Percentiles rank a stretch among this genome's conserved stretches.
phyloP scores from a whole-genome alignment of 2,113 vertebrate species.

The Carassius gibelio region DNA sequence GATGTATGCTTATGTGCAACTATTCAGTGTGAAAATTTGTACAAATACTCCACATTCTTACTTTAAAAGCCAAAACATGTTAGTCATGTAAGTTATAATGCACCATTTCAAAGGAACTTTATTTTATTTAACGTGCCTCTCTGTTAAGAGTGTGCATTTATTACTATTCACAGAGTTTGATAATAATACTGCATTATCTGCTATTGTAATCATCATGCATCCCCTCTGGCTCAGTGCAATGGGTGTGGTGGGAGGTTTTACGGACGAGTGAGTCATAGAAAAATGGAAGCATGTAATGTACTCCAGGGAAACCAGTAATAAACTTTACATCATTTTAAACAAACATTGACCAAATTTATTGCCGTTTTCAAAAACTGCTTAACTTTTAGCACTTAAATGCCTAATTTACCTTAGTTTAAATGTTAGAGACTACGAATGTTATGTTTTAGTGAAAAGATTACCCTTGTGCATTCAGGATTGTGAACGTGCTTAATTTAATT shows the following conservation, averaged over 20 bases:
- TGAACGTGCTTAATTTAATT: neutral
- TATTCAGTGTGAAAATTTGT: no score
- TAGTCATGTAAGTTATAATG: no score
- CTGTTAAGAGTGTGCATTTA: neutral
- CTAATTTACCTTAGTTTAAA: neutral
- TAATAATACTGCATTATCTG: neutral
- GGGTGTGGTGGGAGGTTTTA: conserved; percentile 32
- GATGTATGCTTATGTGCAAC: neutral
- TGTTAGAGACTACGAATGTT: neutral
- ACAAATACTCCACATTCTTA: neutral
- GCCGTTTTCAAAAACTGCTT: neutral
- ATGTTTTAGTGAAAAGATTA: neutral
- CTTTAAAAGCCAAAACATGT: neutral
- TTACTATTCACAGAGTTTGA: neutral
- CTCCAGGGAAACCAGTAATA: neutral
- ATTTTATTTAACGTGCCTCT: neutral
- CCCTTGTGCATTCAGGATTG: neutral
- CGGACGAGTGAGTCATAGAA: conserved; percentile 24
- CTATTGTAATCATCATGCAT: neutral
- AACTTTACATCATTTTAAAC: neutral
- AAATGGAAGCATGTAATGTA: neutral
- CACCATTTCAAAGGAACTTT: neutral
- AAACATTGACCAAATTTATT: neutral
- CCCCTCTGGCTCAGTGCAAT: neutral
- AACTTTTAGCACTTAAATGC: neutral